Percentiles rank a stretch among this genome's conserved stretches.
Evolutionary conservation across 1,140 invertebrate species (phyloP).

Genomic region (Pogonus chalceus): DNA sequence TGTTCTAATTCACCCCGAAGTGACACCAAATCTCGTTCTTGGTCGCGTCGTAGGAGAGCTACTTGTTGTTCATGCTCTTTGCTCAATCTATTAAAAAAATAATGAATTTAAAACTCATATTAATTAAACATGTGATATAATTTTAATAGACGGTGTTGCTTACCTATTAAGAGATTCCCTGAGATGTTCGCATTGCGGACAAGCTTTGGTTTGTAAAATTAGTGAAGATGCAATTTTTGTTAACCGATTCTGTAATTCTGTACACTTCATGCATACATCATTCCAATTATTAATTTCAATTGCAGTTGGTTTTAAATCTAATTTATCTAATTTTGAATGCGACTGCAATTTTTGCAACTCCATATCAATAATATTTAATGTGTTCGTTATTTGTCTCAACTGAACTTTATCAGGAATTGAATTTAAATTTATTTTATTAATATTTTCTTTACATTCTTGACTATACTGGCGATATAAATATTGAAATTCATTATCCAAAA

Average conservation of each 20-base stretch:
- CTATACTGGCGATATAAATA: conserved; percentile 50
- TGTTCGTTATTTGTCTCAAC: not conserved
- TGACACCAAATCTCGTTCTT: conserved; percentile 33
- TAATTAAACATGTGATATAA: too few species aligned
- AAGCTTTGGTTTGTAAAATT: not conserved
- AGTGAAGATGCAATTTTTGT: conserved; percentile 11
- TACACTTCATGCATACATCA: conserved; percentile 38
- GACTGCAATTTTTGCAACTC: conserved; percentile 21
- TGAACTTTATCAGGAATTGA: not conserved
- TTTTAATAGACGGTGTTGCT: too few species aligned
- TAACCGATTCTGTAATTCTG: conserved; percentile 30
- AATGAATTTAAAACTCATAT: too few species aligned
- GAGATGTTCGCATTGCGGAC: not conserved
- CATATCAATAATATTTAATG: not conserved
- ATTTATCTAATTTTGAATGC: conserved; percentile 13
- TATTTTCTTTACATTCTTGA: conserved; percentile 38
- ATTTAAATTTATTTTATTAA: conserved; percentile 8
- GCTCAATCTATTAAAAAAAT: conserved; percentile 23
- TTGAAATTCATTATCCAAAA: conserved; percentile 47
- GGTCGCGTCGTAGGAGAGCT: conserved; percentile 27
- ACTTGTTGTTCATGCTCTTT: conserved; percentile 33
- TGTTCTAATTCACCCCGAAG: conserved; percentile 39
- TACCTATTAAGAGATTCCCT: not conserved
- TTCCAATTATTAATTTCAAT: conserved; percentile 26
- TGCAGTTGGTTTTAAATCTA: conserved; percentile 9